Base-by-base conservation (phyloP, 1,140 invertebrate genomes). In the Papilio dardanus region DNA sequence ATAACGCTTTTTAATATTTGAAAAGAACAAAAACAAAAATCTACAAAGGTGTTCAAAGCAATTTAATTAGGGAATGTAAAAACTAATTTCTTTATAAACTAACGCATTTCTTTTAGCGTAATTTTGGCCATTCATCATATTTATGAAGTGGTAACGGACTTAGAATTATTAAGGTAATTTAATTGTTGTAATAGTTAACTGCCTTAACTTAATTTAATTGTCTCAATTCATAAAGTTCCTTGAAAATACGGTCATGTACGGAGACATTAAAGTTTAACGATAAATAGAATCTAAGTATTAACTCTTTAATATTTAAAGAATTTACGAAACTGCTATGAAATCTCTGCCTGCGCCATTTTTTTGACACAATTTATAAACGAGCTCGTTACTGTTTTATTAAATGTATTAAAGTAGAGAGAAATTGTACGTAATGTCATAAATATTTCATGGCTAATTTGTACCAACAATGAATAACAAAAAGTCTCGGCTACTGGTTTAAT, bases 321-420 rank as follows among this genome's bases (percentile, higher is more conserved):
- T 58, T 50, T 21, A 58, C 28, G 46, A 3, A 33, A 30, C 31
- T 30, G 46, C 2, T 62, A 35, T 40, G n/a, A 54, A 73, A 58
- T 37, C 71, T 42, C 19, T 73, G 16, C n/a, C 24, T n/a, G 31
- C 8, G 71, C 30, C 30, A 54, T 50, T 73, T 73, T 71, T 73
- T 73, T 73, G 50, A 58, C 46, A 58, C 46, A 58, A 73, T 30
- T 73, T 46, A 73, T 73, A 54, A 73, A 73, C 71, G 71, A 73
- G 30, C 71, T 73, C 71, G 42, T 73, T 73, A 73, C 71, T 73
- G 71, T 73, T 73, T 73, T 35, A 58, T 73, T 54, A 54, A 73
- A 73, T 73, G 71, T 73, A 73, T 73, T 58, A 73, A 73, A 58
- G 50, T 50, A 73, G 31, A 58, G 46, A 58, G 30, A 73, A 58